phyloP scores from a whole-genome alignment of 2,113 vertebrate species.

The Coreoperca whiteheadi region DNA sequence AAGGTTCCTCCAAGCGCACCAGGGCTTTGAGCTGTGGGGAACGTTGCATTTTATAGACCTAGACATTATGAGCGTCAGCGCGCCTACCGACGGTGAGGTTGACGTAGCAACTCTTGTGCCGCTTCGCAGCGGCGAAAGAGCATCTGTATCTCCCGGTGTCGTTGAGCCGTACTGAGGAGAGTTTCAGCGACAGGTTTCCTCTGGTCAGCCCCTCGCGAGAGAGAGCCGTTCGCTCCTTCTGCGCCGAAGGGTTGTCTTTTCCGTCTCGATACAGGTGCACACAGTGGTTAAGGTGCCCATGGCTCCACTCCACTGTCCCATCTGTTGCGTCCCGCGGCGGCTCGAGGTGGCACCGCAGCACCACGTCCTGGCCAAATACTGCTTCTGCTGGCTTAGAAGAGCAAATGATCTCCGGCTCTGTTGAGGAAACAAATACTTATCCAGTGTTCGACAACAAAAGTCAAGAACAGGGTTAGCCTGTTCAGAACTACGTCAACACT shows the following conservation, averaged over 20 bases:
- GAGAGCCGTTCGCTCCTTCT: background rate
- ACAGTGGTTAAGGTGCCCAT: rapidly evolving
- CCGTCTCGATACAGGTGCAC: background rate
- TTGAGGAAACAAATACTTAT: too few relatives aligned
- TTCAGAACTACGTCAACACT: too few relatives aligned
- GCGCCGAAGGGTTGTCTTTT: background rate
- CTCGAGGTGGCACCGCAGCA: background rate
- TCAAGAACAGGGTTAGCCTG: too few relatives aligned
- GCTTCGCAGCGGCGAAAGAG: background rate
- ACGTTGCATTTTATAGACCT: too few relatives aligned
- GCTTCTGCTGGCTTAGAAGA: background rate
- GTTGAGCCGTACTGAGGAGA: background rate
- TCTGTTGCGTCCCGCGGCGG: background rate
- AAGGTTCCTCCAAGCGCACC: too few relatives aligned
- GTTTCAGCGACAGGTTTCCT: background rate
- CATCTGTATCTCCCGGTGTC: background rate
- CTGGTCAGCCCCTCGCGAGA: background rate
- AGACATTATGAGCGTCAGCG: too few relatives aligned
- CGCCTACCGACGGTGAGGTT: background rate
- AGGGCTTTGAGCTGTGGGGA: too few relatives aligned
- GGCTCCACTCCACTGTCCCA: background rate
- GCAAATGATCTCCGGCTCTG: background rate
- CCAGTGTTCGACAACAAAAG: too few relatives aligned
- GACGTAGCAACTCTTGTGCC: background rate
- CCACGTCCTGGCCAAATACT: background rate